Evolutionary conservation across 1,140 invertebrate genomes (phyloP), one percentile per base, ranked within the genome.

Genomic region (Drosophila pectinifera): DNA sequence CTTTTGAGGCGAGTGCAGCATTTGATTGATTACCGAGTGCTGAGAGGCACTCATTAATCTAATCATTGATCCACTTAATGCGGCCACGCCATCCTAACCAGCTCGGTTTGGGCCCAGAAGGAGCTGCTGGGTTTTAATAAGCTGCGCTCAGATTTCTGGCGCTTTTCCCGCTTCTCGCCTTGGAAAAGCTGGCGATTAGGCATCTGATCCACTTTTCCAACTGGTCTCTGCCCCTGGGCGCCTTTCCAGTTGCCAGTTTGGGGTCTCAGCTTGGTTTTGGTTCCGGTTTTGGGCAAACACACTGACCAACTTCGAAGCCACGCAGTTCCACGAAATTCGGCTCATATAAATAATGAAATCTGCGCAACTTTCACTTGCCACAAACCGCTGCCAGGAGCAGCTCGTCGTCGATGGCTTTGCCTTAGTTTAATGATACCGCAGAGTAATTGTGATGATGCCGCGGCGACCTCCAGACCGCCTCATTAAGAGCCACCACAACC

Each of bases 41-140:
- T 89, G 83, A 88, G 86, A 88, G 84, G 56, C 83, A 84, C 88
- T 88, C 83, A 88, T 88, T 88, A 88, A 88, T 88, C 78, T 88
- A 88, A 88, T 88, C 84, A 89, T 83, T 78, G 84, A 89, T 83
- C 83, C 84, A 83, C 72, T 89, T 84, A 80, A 73, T 82, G 74
- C 64, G 70, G 53, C 69, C 79, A 79, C 48, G 45, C 57, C 34
- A 55, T 34, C 54, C 45, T 56, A 53, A 53, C 49, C 45, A 54
- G 51, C 51, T 16, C 8, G 26, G 20, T 39, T 51, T 73, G 26
- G 14, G 26, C 28, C 48, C 48, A 51, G 20, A 20, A 51, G 49
- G 31, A 53, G 49, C 14, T 3, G 14, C 14, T 38, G 4, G 22
- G 22, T 22, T 22, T 22, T 49, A 49, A 49, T 49, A 49, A 49